Evolutionary conservation across 2,888 invertebrate species (phyloP), one percentile per base, ranked within the genome.

Genomic region (Barypeithes pellucidus): DNA sequence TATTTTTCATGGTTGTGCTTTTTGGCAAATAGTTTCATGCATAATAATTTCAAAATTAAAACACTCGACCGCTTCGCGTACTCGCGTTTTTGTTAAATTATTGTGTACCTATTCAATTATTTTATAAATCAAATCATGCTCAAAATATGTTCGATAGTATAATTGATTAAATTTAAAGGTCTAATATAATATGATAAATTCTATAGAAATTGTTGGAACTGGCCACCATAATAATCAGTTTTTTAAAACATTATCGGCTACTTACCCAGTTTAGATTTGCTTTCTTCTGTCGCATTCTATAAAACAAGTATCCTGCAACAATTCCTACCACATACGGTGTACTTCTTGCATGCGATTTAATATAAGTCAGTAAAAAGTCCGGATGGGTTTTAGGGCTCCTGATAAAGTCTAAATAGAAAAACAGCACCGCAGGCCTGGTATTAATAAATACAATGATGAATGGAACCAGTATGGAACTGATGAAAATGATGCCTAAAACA

Each of bases 241-340:
- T n/a, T n/a, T n/a, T 9, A 3, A 2, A 20, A 45, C 52, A 22
- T 65, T 22, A 24, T 59, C 11, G 57, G n/a, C 16, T 24, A 80
- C 81, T 81, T 80, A 86, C 86, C 79, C 78, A 82, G 16, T 81
- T 81, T 50, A 86, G 75, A 72, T 78, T 79, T 24, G 78, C 79
- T 62, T 80, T 79, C 12, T 78, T 78, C 59, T 81, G 80, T 61
- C 82, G 82, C 75, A 83, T 79, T 75, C 83, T 85, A 50, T 85
- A 85, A 60, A 86, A 84, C 11, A 88, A 72, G 77, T 87, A 89
- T 0, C 90, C 90, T 16, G 87, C 86, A 52, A 88, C 83, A 79
- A 90, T 87, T 0, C 91, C 91, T 4, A 90, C 84, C 4, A 90
- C 82, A 77, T 91, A 91, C 0, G 90, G 86, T 0, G 88, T 87